Percentiles rank a stretch among this genome's conserved stretches.
Evolutionary conservation across 2,113 vertebrate genomes (phyloP).

Genomic region (Glareola pratincola): DNA sequence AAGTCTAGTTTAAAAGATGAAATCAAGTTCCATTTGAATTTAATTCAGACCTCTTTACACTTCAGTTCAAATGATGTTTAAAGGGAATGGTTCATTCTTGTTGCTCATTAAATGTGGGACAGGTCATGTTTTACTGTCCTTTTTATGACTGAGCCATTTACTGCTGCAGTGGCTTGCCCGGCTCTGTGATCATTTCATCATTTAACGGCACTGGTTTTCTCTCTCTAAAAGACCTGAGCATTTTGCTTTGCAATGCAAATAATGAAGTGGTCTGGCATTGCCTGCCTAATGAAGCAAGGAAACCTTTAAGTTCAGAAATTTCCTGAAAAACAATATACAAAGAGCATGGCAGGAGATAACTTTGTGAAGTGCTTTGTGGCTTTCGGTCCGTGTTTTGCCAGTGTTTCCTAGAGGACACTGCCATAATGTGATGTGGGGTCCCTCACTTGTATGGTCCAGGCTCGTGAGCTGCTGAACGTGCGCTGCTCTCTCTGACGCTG

Average conservation of each 20-base stretch:
- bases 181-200: slow-evolving; percentile 11
- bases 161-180: not conserved
- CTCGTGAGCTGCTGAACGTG: not conserved
- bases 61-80: slow-evolving; percentile 26
- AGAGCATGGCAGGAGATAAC: not conserved
- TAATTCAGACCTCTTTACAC: slow-evolving; percentile 29
- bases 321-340: not conserved
- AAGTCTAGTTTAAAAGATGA: slow-evolving; percentile 42
- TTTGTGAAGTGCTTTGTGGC: not conserved
- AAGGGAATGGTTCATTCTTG: slow-evolving; percentile 45
- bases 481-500: fast-evolving
- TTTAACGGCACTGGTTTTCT: slow-evolving; percentile 48
- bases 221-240: not conserved
- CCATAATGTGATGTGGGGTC: not conserved
- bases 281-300: slow-evolving; percentile 12
- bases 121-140: slow-evolving; percentile 51
- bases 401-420: not conserved
- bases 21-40: slow-evolving; percentile 48
- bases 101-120: slow-evolving; percentile 41
- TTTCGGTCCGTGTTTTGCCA: not conserved
- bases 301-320: not conserved
- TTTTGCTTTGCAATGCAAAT: slow-evolving; percentile 24
- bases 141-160: slow-evolving; percentile 53
- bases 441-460: not conserved
- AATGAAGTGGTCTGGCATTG: not conserved